Conservation (phyloP, 2,113 vertebrate genomes). For the Rhinopomastus cyanomelas region DNA sequence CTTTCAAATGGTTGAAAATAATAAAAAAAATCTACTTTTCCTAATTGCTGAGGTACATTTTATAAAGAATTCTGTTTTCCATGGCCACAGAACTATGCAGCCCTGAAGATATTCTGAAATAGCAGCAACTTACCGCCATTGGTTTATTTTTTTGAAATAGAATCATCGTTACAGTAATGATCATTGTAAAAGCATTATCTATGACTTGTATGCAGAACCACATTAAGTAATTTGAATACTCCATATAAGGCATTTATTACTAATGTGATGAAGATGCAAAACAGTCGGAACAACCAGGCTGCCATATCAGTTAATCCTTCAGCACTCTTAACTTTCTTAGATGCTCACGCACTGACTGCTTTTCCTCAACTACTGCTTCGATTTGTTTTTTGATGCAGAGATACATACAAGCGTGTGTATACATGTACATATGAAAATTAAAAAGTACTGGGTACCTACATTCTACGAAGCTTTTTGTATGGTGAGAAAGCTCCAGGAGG, state of each 20-base stretch:
- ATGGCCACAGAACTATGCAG: not conserved
- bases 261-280: not conserved
- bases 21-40: not conserved
- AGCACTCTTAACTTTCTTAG: constrained; percentile 22
- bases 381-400: not conserved
- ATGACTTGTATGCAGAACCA: not conserved
- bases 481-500: constrained; percentile 95
- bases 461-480: constrained; percentile 96
- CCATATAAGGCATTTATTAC: not conserved
- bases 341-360: not conserved
- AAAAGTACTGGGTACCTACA: constrained; percentile 80
- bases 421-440: not conserved
- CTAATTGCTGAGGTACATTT: not conserved
- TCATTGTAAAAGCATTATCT: too few relatives aligned
- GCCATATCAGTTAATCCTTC: not conserved
- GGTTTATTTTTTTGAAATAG: not conserved
- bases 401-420: rapidly evolving
- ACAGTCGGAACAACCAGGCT: not conserved
- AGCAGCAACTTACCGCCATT: not conserved
- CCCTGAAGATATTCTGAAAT: not conserved
- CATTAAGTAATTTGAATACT: not conserved
- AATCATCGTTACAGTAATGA: too few relatives aligned
- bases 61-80: not conserved
- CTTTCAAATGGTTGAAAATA: not conserved
- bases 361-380: not conserved